Conservation (phyloP, 1,140 invertebrate genomes). For the Monomorium pharaonis region DNA sequence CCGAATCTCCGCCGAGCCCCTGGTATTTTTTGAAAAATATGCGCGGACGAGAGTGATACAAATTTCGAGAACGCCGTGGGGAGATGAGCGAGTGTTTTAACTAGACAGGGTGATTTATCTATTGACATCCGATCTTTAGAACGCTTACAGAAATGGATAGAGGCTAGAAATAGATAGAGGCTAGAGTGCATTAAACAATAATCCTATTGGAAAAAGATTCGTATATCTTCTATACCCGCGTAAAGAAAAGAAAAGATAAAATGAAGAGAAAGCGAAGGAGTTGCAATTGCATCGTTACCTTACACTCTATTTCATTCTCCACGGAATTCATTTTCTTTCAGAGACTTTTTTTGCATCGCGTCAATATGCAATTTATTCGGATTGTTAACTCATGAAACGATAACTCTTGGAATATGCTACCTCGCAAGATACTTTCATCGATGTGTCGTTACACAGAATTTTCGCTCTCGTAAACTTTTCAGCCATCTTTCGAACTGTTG, state of each 20-base stretch:
- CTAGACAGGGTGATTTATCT: constrained; percentile 33
- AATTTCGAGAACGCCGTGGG: constrained; percentile 24
- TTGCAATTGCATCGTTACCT: constrained; percentile 4
- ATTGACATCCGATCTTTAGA: background rate
- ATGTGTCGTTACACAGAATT: constrained; percentile 24
- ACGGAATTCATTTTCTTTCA: background rate
- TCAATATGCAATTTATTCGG: constrained; percentile 29
- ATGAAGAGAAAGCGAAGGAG: background rate
- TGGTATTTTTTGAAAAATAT: constrained; percentile 46
- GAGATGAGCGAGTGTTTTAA: constrained; percentile 4
- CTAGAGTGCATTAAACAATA: background rate
- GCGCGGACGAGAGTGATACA: background rate
- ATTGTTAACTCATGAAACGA: constrained; percentile 22
- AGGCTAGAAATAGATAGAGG: background rate
- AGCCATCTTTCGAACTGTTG: background rate
- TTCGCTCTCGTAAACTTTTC: background rate
- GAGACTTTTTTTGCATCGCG: background rate
- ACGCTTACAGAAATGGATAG: background rate
- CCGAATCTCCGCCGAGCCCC: constrained; percentile 37
- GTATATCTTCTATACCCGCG: background rate
- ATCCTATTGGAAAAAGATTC: background rate
- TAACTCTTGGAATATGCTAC: constrained; percentile 14
- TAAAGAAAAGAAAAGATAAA: background rate
- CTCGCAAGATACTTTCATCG: constrained; percentile 10
- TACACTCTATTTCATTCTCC: background rate